phyloP scores from a whole-genome alignment of 2,888 invertebrate genomes.

The Drosophila falleni region DNA sequence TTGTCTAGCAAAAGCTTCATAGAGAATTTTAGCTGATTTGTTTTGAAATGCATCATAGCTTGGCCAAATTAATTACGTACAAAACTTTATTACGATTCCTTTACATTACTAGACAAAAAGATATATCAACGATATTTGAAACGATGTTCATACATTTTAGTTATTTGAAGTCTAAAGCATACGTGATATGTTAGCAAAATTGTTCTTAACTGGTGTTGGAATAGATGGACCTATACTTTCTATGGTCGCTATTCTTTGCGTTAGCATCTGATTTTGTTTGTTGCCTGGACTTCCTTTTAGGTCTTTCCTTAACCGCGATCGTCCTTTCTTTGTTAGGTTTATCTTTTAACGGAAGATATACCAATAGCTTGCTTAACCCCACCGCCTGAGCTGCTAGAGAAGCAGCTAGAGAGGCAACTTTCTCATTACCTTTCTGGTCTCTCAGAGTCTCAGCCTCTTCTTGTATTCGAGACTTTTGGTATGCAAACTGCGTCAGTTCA shows the following conservation, averaged over 20 bases:
- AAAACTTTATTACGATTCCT: conserved; percentile 13
- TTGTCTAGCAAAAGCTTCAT: conserved; percentile 51
- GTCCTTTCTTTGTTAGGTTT: neutral
- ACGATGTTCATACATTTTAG: neutral
- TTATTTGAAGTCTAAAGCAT: conserved; percentile 40
- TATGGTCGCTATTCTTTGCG: neutral
- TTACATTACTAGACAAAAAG: conserved; percentile 31
- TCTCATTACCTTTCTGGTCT: neutral
- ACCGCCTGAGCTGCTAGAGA: conserved; percentile 19
- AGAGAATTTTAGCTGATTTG: conserved; percentile 36
- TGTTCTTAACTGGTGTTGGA: neutral
- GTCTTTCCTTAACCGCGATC: neutral
- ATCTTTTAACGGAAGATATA: conserved; percentile 2
- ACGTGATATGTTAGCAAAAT: neutral
- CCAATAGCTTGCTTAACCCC: conserved; percentile 11
- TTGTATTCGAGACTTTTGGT: neutral
- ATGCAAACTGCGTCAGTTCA: conserved; percentile 32
- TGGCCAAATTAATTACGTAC: conserved; percentile 19
- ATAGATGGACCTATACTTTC: conserved; percentile 3
- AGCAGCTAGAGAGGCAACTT: conserved; percentile 14
- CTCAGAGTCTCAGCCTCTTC: neutral
- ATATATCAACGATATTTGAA: neutral
- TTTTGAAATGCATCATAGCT: conserved; percentile 31
- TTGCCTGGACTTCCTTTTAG: conserved; percentile 1
- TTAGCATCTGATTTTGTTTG: conserved; percentile 18